phyloP scores from a whole-genome alignment of 1,140 invertebrate species.

The Drosophila sucinea region DNA sequence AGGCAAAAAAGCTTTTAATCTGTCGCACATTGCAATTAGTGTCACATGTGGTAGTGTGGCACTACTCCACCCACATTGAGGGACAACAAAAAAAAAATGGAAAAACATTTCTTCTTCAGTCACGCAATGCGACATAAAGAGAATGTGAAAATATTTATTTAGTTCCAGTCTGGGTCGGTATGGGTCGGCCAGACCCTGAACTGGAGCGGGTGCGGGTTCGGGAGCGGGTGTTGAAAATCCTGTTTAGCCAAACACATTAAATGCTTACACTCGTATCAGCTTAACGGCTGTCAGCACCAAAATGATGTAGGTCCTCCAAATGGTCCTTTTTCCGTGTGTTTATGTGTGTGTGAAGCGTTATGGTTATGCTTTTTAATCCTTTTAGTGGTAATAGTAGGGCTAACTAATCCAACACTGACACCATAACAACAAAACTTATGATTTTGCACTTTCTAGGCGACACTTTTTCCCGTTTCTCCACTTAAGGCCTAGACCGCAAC shows the following conservation, averaged over 20 bases:
- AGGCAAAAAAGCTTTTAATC: constrained; percentile 60
- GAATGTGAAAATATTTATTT: constrained; percentile 76
- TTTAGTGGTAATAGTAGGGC: constrained; percentile 47
- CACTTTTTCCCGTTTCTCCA: constrained; percentile 53
- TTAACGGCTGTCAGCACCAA: constrained; percentile 53
- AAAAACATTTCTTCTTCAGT: constrained; percentile 33
- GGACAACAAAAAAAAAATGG: background rate
- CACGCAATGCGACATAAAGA: constrained; percentile 58
- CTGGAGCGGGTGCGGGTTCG: constrained; percentile 22
- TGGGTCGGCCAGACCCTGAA: constrained; percentile 12
- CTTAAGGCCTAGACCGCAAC: constrained; percentile 18
- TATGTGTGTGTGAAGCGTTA: constrained; percentile 45
- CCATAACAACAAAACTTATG: constrained; percentile 22
- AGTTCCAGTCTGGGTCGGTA: constrained; percentile 52
- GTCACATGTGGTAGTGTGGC: constrained; percentile 38
- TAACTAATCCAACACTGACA: constrained; percentile 31
- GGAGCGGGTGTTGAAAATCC: constrained; percentile 54
- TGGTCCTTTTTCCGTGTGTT: background rate
- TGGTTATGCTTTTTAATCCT: constrained; percentile 72
- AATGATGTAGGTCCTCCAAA: constrained; percentile 14
- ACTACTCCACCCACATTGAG: constrained; percentile 22
- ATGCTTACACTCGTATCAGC: constrained; percentile 80
- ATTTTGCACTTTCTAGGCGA: constrained; percentile 60
- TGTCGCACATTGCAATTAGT: constrained; percentile 69
- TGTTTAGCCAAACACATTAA: constrained; percentile 81